Conservation (phyloP, 1,140 invertebrate genomes). For the Caenorhabditis elegans region WBcel235 BX284602.5:7188501-7189000, state of each 20-base stretch:
- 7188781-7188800: background rate
- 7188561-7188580: background rate
- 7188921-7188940: too few relatives aligned
- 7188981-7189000: too few relatives aligned
- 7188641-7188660: conserved; percentile 16
- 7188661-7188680: background rate
- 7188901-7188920: too few relatives aligned
- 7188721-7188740: background rate
- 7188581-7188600: background rate
- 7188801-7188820: too few relatives aligned
- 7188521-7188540: background rate
- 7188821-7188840: too few relatives aligned
- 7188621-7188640: background rate
- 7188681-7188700: background rate
- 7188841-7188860: too few relatives aligned
- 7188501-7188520: too few relatives aligned
- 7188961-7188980: too few relatives aligned
- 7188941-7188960: too few relatives aligned
- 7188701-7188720: background rate
- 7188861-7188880: background rate
- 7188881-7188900: background rate
- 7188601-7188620: background rate
- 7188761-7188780: background rate
- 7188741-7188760: background rate
- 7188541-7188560: background rate